phyloP scores from a whole-genome alignment of 2,797 vertebrate genomes.

The Taeniopygia guttata region DNA sequence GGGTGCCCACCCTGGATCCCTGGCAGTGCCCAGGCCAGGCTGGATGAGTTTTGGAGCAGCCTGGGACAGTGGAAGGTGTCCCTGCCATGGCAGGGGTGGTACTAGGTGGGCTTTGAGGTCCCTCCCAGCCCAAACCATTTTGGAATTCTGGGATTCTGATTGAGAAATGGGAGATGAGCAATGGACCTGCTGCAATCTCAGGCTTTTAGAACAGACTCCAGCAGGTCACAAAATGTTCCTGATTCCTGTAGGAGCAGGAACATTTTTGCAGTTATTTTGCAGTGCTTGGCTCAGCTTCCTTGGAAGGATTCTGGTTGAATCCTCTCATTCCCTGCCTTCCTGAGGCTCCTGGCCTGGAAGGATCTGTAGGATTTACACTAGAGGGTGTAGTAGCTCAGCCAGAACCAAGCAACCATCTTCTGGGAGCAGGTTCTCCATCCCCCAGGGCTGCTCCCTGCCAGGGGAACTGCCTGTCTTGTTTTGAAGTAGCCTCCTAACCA shows the following conservation, averaged over 20 bases:
- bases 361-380: slow-evolving; percentile 14
- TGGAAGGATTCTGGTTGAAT: neutral
- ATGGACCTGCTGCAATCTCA: neutral
- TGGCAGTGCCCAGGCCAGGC: neutral
- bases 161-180: neutral
- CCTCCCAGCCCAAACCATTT: accelerated
- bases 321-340: neutral
- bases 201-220: neutral
- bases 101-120: accelerated
- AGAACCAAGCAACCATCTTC: slow-evolving; percentile 12
- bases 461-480: neutral
- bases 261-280: neutral
- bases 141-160: neutral
- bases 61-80: neutral
- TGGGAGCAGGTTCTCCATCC: neutral
- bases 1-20: neutral
- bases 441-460: neutral
- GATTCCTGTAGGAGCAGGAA: neutral
- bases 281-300: neutral
- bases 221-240: accelerated
- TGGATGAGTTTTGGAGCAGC: neutral
- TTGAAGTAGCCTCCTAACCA: neutral
- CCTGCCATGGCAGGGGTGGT: neutral
- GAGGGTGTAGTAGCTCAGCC: slow-evolving; percentile 41
- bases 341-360: neutral